Evolutionary conservation across 2,113 vertebrate genomes (phyloP).

Genomic region (Colinus virginianus): DNA sequence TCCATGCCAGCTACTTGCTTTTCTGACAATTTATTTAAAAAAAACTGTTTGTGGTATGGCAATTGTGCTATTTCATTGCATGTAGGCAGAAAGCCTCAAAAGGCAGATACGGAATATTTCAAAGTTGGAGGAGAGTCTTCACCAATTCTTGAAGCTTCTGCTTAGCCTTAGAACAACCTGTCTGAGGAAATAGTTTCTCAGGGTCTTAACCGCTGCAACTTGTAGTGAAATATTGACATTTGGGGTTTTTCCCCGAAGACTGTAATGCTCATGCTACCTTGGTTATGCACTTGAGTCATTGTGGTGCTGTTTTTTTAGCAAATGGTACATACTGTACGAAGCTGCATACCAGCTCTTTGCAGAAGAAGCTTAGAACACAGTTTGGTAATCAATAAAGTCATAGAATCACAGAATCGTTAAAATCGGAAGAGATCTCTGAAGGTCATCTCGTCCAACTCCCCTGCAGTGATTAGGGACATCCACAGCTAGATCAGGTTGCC

Average conservation of each 20-base stretch:
- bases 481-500: too few relatives aligned
- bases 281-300: background rate
- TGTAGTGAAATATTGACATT: background rate
- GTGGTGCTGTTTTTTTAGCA: background rate
- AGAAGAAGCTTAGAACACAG: background rate
- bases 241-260: background rate
- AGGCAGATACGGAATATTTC: background rate
- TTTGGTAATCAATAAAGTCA: background rate
- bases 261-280: background rate
- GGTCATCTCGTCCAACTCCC: too few relatives aligned
- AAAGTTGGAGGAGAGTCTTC: background rate
- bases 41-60: background rate
- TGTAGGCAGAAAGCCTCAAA: background rate
- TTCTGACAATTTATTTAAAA: background rate
- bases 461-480: too few relatives aligned
- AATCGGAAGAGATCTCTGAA: too few relatives aligned
- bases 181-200: background rate
- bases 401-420: too few relatives aligned
- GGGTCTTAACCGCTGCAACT: background rate
- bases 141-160: background rate
- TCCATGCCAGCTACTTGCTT: background rate
- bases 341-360: background rate
- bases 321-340: background rate
- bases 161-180: background rate
- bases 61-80: background rate